Conservation (phyloP, 2,113 vertebrate genomes). For the Opisthocomus hoazin region DNA sequence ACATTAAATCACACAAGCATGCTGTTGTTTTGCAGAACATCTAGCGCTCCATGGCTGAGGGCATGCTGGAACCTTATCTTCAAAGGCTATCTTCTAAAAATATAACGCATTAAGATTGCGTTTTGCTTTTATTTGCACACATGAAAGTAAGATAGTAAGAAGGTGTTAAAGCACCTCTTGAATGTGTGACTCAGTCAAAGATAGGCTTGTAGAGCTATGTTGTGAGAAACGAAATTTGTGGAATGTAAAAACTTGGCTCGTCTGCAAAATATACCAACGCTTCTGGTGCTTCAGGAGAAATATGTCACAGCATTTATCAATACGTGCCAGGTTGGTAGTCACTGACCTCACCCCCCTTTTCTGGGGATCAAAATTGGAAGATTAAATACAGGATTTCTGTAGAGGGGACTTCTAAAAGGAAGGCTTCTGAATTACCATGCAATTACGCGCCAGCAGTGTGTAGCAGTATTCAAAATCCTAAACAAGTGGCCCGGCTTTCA, state of each 20-base stretch:
- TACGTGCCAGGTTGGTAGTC: not conserved
- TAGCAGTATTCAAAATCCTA: not conserved
- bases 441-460: not conserved
- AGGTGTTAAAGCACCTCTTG: not conserved
- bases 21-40: not conserved
- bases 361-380: not conserved
- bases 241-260: fast-evolving
- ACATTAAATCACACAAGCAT: fast-evolving
- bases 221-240: fast-evolving
- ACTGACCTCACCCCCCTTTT: not conserved
- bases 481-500: not conserved
- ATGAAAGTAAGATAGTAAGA: not conserved
- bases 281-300: not conserved
- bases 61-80: not conserved
- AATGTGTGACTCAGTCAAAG: not conserved
- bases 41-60: fast-evolving
- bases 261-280: fast-evolving
- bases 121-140: not conserved
- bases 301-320: fast-evolving
- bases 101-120: fast-evolving
- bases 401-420: not conserved
- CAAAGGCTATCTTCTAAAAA: not conserved
- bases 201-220: not conserved
- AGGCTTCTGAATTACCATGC: fast-evolving
- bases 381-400: not conserved